A percentile compares a stretch with the other conserved stretches of the same genome.
Conservation (phyloP, 1,140 invertebrate genomes). For the Micrasema minimum region DNA sequence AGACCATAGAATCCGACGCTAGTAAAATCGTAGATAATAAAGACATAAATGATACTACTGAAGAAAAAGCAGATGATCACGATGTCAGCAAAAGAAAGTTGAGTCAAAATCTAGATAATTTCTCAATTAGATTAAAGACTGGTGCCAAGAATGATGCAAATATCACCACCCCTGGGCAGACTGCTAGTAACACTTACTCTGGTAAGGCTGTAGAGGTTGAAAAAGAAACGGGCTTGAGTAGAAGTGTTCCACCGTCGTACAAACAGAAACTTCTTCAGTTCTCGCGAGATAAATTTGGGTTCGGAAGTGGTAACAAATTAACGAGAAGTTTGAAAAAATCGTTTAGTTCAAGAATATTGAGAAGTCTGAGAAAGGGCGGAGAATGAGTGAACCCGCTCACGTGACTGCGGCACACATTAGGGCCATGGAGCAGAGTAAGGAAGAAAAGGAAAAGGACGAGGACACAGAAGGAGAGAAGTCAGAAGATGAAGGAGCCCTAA, state of each 20-base stretch:
- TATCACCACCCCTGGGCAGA: slow-evolving; percentile 55
- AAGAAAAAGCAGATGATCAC: slow-evolving; percentile 53
- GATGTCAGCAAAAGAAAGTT: slow-evolving; percentile 60
- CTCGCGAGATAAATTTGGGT: slow-evolving; percentile 63
- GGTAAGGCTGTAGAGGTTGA: slow-evolving; percentile 40
- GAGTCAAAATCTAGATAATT: slow-evolving; percentile 63
- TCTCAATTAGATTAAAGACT: slow-evolving; percentile 66
- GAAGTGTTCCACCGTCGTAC: slow-evolving; percentile 65
- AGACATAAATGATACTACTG: not conserved
- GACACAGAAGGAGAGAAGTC: slow-evolving; percentile 61
- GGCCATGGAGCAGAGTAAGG: slow-evolving; percentile 55
- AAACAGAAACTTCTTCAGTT: slow-evolving; percentile 66
- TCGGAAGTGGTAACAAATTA: slow-evolving; percentile 63
- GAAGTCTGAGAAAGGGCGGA: slow-evolving; percentile 59
- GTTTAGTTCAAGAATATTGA: slow-evolving; percentile 62
- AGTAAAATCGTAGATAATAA: not conserved
- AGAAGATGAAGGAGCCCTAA: slow-evolving; percentile 58
- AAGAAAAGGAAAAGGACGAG: slow-evolving; percentile 61
- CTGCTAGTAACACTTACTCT: slow-evolving; percentile 56
- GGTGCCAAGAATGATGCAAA: slow-evolving; percentile 52
- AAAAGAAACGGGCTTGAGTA: slow-evolving; percentile 60
- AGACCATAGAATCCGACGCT: slow-evolving; percentile 13
- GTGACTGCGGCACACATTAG: slow-evolving; percentile 55
- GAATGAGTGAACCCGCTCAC: slow-evolving; percentile 63
- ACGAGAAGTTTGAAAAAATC: slow-evolving; percentile 66